phyloP scores from a whole-genome alignment of 1,140 invertebrate species.

The Leptonema lineaticorne region DNA sequence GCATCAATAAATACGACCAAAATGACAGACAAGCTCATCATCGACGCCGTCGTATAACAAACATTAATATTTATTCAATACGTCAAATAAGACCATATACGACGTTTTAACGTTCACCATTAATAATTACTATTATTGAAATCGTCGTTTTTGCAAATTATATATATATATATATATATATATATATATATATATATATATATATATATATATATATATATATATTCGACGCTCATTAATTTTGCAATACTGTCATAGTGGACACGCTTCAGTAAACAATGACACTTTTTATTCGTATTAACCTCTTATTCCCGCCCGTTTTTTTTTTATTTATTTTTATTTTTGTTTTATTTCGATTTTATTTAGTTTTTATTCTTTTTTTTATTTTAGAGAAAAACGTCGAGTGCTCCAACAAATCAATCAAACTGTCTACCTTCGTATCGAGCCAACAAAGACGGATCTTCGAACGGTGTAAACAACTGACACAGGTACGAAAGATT shows the following conservation, averaged over 20 bases:
- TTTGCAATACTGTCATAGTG: slow-evolving; percentile 32
- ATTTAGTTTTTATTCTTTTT: background rate
- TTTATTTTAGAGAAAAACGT: slow-evolving; percentile 19
- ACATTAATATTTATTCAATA: too few relatives aligned
- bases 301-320: background rate
- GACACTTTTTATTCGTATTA: slow-evolving; percentile 1
- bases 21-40: too few relatives aligned
- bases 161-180: too few relatives aligned
- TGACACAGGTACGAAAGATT: slow-evolving; percentile 4
- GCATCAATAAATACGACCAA: too few relatives aligned
- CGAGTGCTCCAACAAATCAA: slow-evolving; percentile 41
- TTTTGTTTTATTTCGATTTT: background rate
- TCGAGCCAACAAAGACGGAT: slow-evolving; percentile 34
- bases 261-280: slow-evolving; percentile 35
- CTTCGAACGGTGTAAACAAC: slow-evolving; percentile 29
- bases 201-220: background rate
- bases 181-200: background rate
- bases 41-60: too few relatives aligned
- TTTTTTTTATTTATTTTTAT: background rate
- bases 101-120: too few relatives aligned
- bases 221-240: slow-evolving; percentile 36
- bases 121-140: too few relatives aligned
- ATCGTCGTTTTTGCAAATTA: too few relatives aligned
- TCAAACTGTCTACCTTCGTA: slow-evolving; percentile 39
- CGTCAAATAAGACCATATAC: too few relatives aligned